These are phyloP conservation scores for Saguinus midas DNA, from an alignment of 2,113 vertebrate species.

Conservation along the genomic window DNA sequence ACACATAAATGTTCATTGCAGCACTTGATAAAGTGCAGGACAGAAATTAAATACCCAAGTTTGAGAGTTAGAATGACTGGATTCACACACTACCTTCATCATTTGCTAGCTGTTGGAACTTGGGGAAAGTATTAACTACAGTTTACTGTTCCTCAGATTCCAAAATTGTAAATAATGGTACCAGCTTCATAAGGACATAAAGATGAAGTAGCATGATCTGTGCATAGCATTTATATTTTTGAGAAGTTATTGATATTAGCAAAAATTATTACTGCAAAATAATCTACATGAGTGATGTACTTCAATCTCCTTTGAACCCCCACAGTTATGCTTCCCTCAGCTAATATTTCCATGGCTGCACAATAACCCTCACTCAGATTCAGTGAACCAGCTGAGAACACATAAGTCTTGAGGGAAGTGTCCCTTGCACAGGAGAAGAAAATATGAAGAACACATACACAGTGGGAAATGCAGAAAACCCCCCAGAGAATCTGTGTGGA, in stretches of 20 bases:
- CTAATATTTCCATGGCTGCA: not conserved
- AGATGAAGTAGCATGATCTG: not conserved
- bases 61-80: not conserved
- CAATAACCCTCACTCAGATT: not conserved
- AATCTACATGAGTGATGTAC: no score
- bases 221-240: no score
- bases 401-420: not conserved
- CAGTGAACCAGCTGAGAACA: not conserved
- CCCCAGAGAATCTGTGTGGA: not conserved
- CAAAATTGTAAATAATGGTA: not conserved
- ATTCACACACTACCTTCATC: not conserved
- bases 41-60: not conserved
- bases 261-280: no score
- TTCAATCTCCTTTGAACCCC: not conserved
- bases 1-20: no score
- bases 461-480: not conserved
- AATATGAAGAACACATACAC: not conserved
- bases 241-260: no score
- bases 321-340: not conserved
- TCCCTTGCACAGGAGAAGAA: not conserved
- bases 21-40: not conserved
- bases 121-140: not conserved
- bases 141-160: not conserved
- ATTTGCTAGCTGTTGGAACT: not conserved
- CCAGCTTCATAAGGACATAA: not conserved